Conservation (phyloP, 2,113 vertebrate genomes). For the Orthonyx spaldingii region DNA sequence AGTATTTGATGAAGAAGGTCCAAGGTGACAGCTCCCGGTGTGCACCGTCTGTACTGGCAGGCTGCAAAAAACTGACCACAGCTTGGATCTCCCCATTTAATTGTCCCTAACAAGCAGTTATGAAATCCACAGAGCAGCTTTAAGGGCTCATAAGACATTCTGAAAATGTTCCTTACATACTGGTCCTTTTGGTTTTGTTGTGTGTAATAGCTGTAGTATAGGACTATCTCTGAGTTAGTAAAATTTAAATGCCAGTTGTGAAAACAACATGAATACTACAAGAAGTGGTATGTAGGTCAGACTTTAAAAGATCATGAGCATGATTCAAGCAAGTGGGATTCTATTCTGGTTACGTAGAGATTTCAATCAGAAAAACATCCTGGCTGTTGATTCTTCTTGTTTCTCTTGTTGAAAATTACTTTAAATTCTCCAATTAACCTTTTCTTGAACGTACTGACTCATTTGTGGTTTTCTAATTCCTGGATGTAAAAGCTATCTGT, state of each 20-base stretch:
- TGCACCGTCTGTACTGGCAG: not conserved
- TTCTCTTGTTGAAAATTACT: not conserved
- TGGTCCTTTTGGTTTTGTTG: not conserved
- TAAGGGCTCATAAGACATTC: accelerated
- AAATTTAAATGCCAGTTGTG: not conserved
- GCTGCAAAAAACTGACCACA: not conserved
- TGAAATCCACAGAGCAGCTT: not conserved
- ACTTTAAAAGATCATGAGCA: not conserved
- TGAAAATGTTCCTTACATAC: not conserved
- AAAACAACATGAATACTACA: not conserved
- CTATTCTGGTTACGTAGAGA: not conserved
- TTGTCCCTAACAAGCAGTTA: not conserved
- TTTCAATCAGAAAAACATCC: not conserved
- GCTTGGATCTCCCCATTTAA: not conserved
- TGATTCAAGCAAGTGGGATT: not conserved
- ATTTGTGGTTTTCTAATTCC: not conserved
- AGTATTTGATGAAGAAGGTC: not conserved
- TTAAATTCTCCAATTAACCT: not conserved
- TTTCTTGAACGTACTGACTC: not conserved
- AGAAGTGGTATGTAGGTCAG: not conserved
- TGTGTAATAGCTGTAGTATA: not conserved
- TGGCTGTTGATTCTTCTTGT: not conserved
- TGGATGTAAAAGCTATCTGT: not conserved
- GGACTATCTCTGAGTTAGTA: not conserved
- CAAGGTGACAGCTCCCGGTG: not conserved